Conservation (phyloP, 1,140 invertebrate species). For the Mercenaria mercenaria region DNA sequence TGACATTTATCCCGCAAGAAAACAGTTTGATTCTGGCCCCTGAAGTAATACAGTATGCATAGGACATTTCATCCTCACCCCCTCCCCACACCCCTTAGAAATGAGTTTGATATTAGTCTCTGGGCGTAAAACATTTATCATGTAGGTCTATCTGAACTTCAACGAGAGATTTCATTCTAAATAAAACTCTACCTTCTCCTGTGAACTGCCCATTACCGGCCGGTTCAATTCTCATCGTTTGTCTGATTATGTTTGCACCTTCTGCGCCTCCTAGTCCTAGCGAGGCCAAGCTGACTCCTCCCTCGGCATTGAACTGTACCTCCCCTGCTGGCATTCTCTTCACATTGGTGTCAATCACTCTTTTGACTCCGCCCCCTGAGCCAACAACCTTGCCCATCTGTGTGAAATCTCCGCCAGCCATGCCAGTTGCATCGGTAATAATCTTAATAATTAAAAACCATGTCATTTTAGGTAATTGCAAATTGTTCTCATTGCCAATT, state of each 20-base stretch:
- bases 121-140: too few relatives aligned
- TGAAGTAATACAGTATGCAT: too few relatives aligned
- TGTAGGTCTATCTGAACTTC: too few relatives aligned
- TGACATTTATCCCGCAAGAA: too few relatives aligned
- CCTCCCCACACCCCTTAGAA: too few relatives aligned
- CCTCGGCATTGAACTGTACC: slow-evolving; percentile 29
- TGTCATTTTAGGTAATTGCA: too few relatives aligned
- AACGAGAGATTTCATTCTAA: too few relatives aligned
- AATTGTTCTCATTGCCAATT: too few relatives aligned
- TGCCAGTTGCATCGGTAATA: background rate
- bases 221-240: slow-evolving; percentile 34
- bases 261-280: slow-evolving; percentile 46
- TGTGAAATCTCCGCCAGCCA: slow-evolving; percentile 52
- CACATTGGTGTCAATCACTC: slow-evolving; percentile 49
- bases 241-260: slow-evolving; percentile 31
- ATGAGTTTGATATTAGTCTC: too few relatives aligned
- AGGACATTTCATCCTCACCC: too few relatives aligned
- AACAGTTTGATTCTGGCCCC: too few relatives aligned
- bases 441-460: background rate
- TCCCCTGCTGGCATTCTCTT: slow-evolving; percentile 49
- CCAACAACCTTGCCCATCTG: slow-evolving; percentile 61
- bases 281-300: slow-evolving; percentile 42
- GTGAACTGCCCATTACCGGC: slow-evolving; percentile 4
- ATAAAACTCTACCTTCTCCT: background rate
- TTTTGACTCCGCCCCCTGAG: slow-evolving; percentile 42